Conservation (phyloP, 2,888 invertebrate genomes). For the Synanthedon myopaeformis region DNA sequence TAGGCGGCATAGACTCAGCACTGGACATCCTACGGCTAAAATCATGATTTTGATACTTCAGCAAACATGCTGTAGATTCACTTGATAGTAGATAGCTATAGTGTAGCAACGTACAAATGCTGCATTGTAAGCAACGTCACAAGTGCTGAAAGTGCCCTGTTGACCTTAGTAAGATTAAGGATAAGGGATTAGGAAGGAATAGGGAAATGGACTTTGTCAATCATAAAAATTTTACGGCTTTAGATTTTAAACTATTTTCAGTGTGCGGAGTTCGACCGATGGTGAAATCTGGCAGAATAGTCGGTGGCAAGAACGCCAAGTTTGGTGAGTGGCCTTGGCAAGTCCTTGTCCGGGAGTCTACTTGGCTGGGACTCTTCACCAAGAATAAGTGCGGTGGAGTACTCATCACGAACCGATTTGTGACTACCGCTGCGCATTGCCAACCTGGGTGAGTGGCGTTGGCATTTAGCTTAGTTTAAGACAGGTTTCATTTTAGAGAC, state of each 20-base stretch:
- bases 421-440: constrained; percentile 94
- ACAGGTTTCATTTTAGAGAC: too few species aligned
- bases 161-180: too few species aligned
- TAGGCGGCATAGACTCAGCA: too few species aligned
- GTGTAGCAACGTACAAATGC: too few species aligned
- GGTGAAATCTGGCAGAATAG: constrained; percentile 83
- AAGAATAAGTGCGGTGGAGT: constrained; percentile 97
- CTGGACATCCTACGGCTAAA: too few species aligned
- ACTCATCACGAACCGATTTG: constrained; percentile 86
- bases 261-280: constrained; percentile 90
- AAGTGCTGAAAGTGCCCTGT: too few species aligned
- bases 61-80: too few species aligned
- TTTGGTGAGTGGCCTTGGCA: constrained; percentile 96
- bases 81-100: too few species aligned
- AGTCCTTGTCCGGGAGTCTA: constrained; percentile 89
- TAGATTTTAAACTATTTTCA: constrained; percentile 41
- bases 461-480: too few species aligned
- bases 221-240: neutral
- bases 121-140: too few species aligned
- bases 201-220: neutral
- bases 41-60: too few species aligned
- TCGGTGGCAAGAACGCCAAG: constrained; percentile 87
- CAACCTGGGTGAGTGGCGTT: constrained; percentile 82
- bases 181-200: too few species aligned
- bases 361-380: constrained; percentile 93